phyloP scores from a whole-genome alignment of 2,113 vertebrate species.

The Eidolon helvum region DNA sequence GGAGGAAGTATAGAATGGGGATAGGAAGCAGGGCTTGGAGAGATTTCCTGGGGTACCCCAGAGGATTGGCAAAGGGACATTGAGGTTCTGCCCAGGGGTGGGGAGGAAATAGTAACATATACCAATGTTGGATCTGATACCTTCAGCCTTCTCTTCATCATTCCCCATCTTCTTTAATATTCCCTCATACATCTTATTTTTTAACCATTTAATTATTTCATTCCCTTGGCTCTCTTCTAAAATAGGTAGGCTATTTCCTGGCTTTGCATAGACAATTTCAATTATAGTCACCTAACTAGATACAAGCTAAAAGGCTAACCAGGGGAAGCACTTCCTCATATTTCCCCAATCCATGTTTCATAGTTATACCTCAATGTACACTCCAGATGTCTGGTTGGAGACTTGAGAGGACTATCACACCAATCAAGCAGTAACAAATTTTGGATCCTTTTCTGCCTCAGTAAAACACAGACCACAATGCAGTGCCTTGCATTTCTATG shows the following conservation, averaged over 20 bases:
- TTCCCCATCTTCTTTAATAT: background rate
- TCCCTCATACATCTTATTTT: background rate
- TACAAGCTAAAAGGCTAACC: background rate
- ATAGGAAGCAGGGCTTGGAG: background rate
- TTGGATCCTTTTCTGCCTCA: background rate
- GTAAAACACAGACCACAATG: background rate
- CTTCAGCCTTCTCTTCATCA: background rate
- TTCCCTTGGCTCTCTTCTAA: background rate
- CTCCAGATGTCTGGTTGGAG: no score
- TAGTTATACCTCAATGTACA: background rate
- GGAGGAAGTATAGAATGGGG: background rate
- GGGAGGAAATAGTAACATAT: background rate
- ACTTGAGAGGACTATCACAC: background rate
- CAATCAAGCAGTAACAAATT: background rate
- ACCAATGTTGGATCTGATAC: background rate
- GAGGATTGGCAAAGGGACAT: background rate
- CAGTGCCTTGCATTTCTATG: background rate
- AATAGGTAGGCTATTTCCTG: background rate
- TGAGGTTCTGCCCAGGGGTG: background rate
- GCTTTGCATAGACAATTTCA: background rate
- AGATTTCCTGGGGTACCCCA: background rate
- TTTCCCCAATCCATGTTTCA: background rate
- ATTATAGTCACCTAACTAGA: background rate
- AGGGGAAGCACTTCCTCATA: background rate
- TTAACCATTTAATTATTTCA: background rate